Conservation (phyloP, 1,140 invertebrate genomes). For the Sarcophaga bullata region DNA sequence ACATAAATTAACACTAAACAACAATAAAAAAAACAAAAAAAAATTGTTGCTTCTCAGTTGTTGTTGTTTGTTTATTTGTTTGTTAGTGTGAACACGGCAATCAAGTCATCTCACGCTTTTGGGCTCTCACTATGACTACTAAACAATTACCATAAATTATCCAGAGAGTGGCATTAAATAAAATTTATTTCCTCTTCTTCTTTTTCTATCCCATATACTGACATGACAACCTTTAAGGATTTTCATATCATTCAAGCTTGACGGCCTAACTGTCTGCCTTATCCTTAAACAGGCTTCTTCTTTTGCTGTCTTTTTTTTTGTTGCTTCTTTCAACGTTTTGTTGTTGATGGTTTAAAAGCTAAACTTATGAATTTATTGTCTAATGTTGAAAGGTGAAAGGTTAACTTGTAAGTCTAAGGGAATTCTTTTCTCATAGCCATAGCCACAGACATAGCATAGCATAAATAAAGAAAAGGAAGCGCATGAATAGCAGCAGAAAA, state of each 20-base stretch:
- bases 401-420: conserved; percentile 3
- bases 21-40: not conserved
- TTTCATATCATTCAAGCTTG: not conserved
- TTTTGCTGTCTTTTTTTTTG: not conserved
- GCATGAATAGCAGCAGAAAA: not conserved
- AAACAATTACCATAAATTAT: conserved; percentile 38
- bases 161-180: not conserved
- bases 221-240: conserved; percentile 16
- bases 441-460: not conserved
- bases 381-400: conserved; percentile 27
- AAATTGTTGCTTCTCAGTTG: not conserved
- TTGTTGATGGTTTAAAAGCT: not conserved
- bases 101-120: not conserved
- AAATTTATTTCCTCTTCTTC: not conserved
- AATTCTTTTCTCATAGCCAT: too few species aligned
- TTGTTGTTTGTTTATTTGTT: not conserved
- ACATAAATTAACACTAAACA: conserved; percentile 35
- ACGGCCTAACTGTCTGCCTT: too few species aligned
- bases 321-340: not conserved
- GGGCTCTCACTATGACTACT: not conserved
- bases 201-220: not conserved
- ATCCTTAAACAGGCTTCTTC: too few species aligned
- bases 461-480: not conserved
- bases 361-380: conserved; percentile 37
- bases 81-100: not conserved